Evolutionary conservation across 2,797 vertebrate genomes (phyloP), one percentile per base, ranked within the genome.

Genomic region (Hipposideros larvatus): DNA sequence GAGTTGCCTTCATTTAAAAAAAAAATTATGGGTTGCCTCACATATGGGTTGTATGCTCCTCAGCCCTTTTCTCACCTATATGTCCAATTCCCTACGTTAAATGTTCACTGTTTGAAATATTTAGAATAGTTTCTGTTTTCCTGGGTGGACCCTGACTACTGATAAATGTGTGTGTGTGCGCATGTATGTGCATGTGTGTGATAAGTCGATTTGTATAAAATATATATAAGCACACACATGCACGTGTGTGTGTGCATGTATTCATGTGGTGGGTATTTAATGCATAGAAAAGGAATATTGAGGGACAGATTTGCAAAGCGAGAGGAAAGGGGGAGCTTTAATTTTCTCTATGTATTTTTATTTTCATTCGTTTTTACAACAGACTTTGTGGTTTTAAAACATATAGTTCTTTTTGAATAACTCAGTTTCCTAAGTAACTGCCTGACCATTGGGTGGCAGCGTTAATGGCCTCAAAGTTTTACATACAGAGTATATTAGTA

Each of bases 331-430:
- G 14, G 16, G 48, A 18, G n/a, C 85, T 95, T 80, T 24, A 66
- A 8, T 77, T 91, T 91, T 90, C 51, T 84, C 31, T 57, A 1
- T 37, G 0, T 73, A 31, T 79, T 43, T 96, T 66, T 28, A 11
- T 94, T 87, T 84, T 80, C 41, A 59, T 87, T 71, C 57, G 26
- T 82, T 95, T 89, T 94, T 95, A 46, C 53, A 80, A 55, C n/a
- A 90, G 5, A 34, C 26, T 65, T 31, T 66, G 34, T 59, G n/a
- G 61, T 82, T 89, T 93, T 77, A 88, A 97, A 94, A 34, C 16
- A 41, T 43, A 61, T 46, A 65, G 19, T 59, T 63, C 31, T 48
- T 41, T 92, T 78, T 61, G 8, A 89, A 59, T 77, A 61, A 87
- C 16, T 68, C 59, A 10, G 19, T 91, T 94, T 88, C 43, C 82